Evolutionary conservation across 2,888 invertebrate genomes (phyloP), one percentile per base, ranked within the genome.

Genomic region (Bimastos eiseni): DNA sequence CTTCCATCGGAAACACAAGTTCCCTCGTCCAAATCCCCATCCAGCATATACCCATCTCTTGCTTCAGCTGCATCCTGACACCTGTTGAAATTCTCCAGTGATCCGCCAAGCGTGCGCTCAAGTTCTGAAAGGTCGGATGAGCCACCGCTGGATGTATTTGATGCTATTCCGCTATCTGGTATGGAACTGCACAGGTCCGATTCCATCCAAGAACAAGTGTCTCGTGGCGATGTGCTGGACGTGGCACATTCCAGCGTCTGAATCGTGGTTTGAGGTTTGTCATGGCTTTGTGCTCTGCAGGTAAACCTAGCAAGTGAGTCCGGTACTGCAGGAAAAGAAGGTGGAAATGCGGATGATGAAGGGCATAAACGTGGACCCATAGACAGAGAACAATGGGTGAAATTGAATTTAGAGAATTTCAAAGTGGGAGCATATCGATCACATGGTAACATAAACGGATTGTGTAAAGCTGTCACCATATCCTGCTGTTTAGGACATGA

Each of bases 131-230:
- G 38, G 83, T 90, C 90, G 83, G 90, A 90, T 24, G 70, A 55
- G 11, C 70, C 90, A n/a, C 90, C 83, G n/a, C 70, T 37, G 1
- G 90, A 90, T 6, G 90, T 90, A 24, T 90, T 90, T 13, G 90
- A 90, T 19, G 90, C 90, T n/a, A 90, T 84, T 33, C 90, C 90
- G n/a, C 90, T 90, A 41, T 90, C 90, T 24, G 90, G 37, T 8
- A 37, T 84, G 0, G 90, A 90, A n/a, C 90, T 37, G 70, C 90
- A 89, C n/a, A 89, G 37, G 34, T 90, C 90, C 38, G 84, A 41
- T 34, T 90, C 90, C 55, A 55, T 70, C 90, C 90, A 90, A 1
- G 90, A 30, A 33, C 86, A 86, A 36, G 19, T 36, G 36, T 86
- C 86, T 34, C 86, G 86, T 37, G 86, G 86, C 17, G 86, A 86